Evolutionary conservation across 2,113 vertebrate genomes (phyloP).

Genomic region (Elachura formosa): DNA sequence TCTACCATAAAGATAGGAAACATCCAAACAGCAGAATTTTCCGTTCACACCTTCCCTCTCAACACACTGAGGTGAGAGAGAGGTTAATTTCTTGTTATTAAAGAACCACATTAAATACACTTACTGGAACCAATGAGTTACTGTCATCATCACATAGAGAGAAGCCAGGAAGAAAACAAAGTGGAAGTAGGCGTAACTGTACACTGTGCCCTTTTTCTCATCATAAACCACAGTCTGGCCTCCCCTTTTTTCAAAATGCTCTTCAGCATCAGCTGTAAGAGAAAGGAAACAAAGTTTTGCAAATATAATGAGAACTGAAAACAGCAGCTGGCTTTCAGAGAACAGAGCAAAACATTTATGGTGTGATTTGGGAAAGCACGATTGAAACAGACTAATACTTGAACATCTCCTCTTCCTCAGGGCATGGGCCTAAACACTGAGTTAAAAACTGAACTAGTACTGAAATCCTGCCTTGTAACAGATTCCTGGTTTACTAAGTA

Average conservation of each 20-base stretch:
- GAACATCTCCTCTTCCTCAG: background rate
- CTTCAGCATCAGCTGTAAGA: conserved; percentile 73
- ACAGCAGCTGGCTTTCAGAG: background rate
- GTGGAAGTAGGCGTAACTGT: conserved; percentile 93
- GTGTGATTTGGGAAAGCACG: accelerated
- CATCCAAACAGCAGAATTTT: background rate
- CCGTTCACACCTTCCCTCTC: accelerated
- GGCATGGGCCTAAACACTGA: background rate
- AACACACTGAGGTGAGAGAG: background rate
- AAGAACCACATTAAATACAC: conserved; percentile 58
- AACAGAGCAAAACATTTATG: background rate
- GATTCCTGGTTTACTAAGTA: background rate
- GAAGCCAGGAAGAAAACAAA: conserved; percentile 94
- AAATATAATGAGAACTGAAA: background rate
- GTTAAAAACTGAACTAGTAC: background rate
- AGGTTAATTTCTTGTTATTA: background rate
- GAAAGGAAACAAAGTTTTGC: background rate
- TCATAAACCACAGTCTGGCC: conserved; percentile 87
- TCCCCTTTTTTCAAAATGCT: conserved; percentile 61
- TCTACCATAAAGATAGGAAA: background rate
- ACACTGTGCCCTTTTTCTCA: conserved; percentile 84
- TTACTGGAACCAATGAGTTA: conserved; percentile 98
- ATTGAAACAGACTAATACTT: background rate
- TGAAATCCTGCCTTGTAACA: background rate
- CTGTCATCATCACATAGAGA: conserved; percentile 97